phyloP scores from a whole-genome alignment of 2,797 vertebrate species.

The Zenarchopterus dispar region DNA sequence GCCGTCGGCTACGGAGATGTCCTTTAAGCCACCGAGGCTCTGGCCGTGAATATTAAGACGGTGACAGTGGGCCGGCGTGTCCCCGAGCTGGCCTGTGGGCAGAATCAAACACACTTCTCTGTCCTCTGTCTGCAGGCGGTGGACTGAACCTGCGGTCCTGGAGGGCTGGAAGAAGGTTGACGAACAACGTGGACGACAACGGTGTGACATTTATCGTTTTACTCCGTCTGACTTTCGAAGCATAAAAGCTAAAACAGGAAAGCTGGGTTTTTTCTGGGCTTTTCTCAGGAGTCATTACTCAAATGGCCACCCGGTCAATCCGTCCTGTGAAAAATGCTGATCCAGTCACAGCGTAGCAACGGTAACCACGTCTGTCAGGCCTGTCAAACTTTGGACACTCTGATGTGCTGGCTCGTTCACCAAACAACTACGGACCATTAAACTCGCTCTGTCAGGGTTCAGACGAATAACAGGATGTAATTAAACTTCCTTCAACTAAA shows the following conservation, averaged over 20 bases:
- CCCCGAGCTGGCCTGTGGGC: slow-evolving; percentile 54
- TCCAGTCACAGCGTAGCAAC: neutral
- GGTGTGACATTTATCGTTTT: slow-evolving; percentile 6
- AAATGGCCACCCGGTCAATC: neutral
- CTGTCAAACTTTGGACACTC: too few species aligned
- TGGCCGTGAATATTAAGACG: slow-evolving; percentile 61
- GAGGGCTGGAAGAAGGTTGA: slow-evolving; percentile 1
- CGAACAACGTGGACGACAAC: slow-evolving; percentile 23
- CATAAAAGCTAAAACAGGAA: slow-evolving; percentile 1
- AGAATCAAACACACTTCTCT: slow-evolving; percentile 54
- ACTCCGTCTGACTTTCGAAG: slow-evolving; percentile 7
- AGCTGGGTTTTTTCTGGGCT: neutral
- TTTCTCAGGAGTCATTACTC: neutral
- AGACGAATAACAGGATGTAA: too few species aligned
- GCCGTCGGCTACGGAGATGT: slow-evolving; percentile 25
- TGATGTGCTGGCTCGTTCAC: too few species aligned
- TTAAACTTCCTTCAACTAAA: too few species aligned
- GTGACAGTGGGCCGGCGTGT: slow-evolving; percentile 25
- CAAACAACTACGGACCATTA: too few species aligned
- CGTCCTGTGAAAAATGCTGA: too few species aligned
- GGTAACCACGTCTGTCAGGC: neutral
- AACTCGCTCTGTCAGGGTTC: too few species aligned
- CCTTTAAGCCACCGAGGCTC: slow-evolving; percentile 47
- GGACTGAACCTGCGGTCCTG: slow-evolving; percentile 12
- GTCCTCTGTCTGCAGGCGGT: slow-evolving; percentile 25